phyloP scores from a whole-genome alignment of 1,140 invertebrate genomes.

The Globodera rostochiensis region DNA sequence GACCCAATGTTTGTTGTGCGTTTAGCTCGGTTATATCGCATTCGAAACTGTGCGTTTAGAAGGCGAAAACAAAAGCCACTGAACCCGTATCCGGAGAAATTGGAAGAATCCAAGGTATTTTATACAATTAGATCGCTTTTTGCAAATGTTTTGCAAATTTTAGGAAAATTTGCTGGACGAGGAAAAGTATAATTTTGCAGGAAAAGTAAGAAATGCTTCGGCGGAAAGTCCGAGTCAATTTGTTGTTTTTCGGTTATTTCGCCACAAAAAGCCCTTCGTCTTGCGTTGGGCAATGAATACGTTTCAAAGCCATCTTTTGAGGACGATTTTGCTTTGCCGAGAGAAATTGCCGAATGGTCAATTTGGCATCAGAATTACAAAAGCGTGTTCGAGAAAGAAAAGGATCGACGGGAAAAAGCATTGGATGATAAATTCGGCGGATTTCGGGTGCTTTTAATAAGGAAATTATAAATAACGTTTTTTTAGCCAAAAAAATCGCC shows the following conservation, averaged over 20 bases:
- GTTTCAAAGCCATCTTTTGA: constrained; percentile 8
- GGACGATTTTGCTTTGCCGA: constrained; percentile 32
- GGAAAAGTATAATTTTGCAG: constrained; percentile 10
- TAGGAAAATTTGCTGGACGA: background rate
- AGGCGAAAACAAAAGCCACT: constrained; percentile 20
- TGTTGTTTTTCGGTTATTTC: constrained; percentile 13
- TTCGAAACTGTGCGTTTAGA: constrained; percentile 17
- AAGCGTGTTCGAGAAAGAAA: background rate
- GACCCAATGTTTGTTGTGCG: constrained; percentile 44
- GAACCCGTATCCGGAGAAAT: constrained; percentile 28
- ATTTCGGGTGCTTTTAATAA: constrained; percentile 15
- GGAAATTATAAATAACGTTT: constrained; percentile 2
- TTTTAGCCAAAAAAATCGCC: constrained; percentile 21
- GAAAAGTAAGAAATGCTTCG: constrained; percentile 16
- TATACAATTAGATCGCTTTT: background rate
- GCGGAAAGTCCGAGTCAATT: constrained; percentile 9
- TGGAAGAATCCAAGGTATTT: constrained; percentile 18
- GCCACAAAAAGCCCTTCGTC: constrained; percentile 22
- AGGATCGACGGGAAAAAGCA: background rate
- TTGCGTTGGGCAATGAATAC: constrained; percentile 29
- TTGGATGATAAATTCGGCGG: constrained; percentile 31
- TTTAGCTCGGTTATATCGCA: background rate
- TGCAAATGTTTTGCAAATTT: background rate
- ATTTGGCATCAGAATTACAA: constrained; percentile 32
- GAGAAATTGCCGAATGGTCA: constrained; percentile 29